Percentiles rank a stretch among this genome's conserved stretches.
These are phyloP conservation scores for Chamaea fasciata DNA, from an alignment of 2,113 vertebrate genomes.

Conservation along the genomic window DNA sequence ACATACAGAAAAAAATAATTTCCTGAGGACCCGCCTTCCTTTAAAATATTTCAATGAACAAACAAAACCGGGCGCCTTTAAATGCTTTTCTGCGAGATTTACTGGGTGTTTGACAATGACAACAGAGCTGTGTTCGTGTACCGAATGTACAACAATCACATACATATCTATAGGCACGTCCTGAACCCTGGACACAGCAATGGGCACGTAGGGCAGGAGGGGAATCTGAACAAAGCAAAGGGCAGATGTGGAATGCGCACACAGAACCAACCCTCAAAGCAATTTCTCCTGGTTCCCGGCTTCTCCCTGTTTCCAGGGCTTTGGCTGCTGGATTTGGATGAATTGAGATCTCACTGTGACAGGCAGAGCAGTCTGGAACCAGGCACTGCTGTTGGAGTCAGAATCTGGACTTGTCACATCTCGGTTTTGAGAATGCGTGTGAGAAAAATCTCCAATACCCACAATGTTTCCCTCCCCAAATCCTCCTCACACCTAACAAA, in stretches of 20 bases:
- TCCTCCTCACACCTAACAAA: background rate
- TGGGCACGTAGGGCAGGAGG: background rate
- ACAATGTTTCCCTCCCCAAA: background rate
- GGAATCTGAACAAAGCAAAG: background rate
- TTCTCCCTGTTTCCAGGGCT: background rate
- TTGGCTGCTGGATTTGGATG: background rate
- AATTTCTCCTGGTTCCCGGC: background rate
- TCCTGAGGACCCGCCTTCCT: conserved; percentile 46
- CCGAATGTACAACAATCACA: conserved; percentile 6
- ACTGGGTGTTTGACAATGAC: background rate
- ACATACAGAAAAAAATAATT: conserved; percentile 72
- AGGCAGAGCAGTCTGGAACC: background rate
- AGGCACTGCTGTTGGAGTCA: background rate
- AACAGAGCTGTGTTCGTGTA: background rate
- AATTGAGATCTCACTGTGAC: background rate
- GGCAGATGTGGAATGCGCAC: background rate
- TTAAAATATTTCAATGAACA: conserved; percentile 39
- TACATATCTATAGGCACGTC: background rate
- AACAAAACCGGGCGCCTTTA: conserved; percentile 38
- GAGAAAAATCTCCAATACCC: background rate
- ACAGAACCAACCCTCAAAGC: background rate
- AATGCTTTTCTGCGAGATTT: background rate
- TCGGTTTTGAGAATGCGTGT: background rate
- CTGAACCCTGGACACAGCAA: background rate
- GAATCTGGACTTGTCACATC: background rate